Percentiles rank a stretch among this genome's conserved stretches.
Evolutionary conservation across 2,888 invertebrate genomes (phyloP).

Genomic region (Linyphia triangularis): DNA sequence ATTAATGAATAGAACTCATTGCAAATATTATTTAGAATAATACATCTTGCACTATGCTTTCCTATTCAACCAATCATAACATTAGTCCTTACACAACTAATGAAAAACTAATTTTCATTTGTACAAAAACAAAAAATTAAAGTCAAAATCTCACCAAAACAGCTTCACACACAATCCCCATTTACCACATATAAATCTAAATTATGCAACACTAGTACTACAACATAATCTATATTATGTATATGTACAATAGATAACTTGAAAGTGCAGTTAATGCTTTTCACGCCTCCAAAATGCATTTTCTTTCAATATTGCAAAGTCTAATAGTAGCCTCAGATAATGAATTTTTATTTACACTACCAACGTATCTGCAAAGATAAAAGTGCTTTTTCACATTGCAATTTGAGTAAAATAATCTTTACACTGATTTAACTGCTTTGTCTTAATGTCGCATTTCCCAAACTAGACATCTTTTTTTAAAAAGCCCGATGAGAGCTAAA

Average conservation of each 20-base stretch:
- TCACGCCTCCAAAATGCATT: background rate
- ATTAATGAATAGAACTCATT: too few relatives aligned
- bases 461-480: slow-evolving; percentile 36
- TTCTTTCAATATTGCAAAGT: background rate
- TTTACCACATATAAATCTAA: background rate
- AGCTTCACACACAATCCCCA: background rate
- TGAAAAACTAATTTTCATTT: background rate
- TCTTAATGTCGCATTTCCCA: slow-evolving; percentile 18
- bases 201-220: background rate
- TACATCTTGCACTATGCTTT: too few relatives aligned
- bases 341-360: slow-evolving; percentile 22
- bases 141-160: background rate
- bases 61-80: too few relatives aligned
- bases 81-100: background rate
- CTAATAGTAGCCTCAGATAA: background rate
- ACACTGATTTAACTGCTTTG: slow-evolving; percentile 32
- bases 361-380: slow-evolving; percentile 32
- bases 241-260: slow-evolving; percentile 26
- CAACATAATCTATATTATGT: slow-evolving; percentile 2
- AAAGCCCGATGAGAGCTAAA: slow-evolving; percentile 51
- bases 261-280: background rate
- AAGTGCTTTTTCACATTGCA: slow-evolving; percentile 37
- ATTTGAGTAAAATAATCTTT: slow-evolving; percentile 45
- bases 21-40: too few relatives aligned
- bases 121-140: background rate